A percentile compares a stretch with the other conserved stretches of the same genome.
phyloP scores from a whole-genome alignment of 2,797 vertebrate genomes.

The Choloepus didactylus region DNA sequence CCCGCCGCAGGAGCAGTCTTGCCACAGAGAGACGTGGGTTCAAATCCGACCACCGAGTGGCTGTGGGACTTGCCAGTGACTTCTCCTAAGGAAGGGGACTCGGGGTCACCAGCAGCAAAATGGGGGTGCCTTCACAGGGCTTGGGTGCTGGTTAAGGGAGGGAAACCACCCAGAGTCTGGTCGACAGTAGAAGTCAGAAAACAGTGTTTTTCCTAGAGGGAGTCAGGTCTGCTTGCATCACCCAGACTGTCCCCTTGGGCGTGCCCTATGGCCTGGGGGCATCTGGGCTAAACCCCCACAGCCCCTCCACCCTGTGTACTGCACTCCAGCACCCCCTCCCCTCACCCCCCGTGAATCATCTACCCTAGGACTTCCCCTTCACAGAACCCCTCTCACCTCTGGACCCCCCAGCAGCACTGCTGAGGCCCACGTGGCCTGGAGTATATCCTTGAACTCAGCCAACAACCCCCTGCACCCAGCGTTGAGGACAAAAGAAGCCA shows the following conservation, averaged over 20 bases:
- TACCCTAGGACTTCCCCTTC: neutral
- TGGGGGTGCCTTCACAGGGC: neutral
- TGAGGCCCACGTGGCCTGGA: neutral
- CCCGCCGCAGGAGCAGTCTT: neutral
- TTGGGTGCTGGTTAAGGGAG: neutral
- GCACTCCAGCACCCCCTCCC: neutral
- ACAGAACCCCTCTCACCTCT: neutral
- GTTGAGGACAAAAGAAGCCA: neutral
- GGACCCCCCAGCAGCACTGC: neutral
- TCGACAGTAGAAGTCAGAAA: neutral
- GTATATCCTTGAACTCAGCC: neutral
- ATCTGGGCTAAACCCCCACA: neutral
- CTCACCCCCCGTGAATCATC: neutral
- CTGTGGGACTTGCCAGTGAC: neutral
- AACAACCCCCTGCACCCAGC: neutral
- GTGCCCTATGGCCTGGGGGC: neutral
- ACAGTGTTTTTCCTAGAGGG: neutral
- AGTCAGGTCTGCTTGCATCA: neutral
- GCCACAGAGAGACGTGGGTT: neutral
- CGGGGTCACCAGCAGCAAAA: neutral
- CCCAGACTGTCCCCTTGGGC: neutral
- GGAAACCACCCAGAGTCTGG: neutral
- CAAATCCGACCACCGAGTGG: neutral
- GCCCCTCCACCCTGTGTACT: neutral
- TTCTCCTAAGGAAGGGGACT: neutral